Percentiles rank a stretch among this genome's conserved stretches.
These are phyloP conservation scores for Labeo calbasu DNA, from an alignment of 2,797 vertebrate species.

Conservation along the genomic window DNA sequence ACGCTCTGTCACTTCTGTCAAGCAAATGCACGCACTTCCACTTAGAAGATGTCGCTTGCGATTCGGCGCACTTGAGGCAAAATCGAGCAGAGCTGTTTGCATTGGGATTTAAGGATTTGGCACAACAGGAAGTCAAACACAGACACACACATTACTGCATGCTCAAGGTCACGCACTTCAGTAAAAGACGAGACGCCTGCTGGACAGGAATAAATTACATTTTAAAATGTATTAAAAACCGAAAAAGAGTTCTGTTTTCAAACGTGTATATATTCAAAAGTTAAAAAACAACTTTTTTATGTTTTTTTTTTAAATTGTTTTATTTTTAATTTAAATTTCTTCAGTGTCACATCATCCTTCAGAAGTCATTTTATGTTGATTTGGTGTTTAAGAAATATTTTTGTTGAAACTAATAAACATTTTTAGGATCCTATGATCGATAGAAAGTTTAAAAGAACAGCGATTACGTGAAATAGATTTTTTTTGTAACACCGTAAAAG, in stretches of 20 bases:
- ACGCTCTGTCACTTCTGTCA: slow-evolving; percentile 36
- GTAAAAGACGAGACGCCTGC: not conserved
- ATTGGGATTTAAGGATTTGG: slow-evolving; percentile 43
- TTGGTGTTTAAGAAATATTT: not conserved
- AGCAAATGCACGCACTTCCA: slow-evolving; percentile 25
- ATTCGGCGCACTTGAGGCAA: slow-evolving; percentile 34
- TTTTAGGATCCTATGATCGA: not conserved
- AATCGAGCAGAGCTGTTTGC: slow-evolving; percentile 41
- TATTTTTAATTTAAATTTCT: not conserved
- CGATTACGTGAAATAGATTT: not conserved
- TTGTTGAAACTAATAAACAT: not conserved
- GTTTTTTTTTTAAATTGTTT: not conserved
- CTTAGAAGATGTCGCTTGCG: slow-evolving; percentile 22
- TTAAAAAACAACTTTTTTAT: not conserved
- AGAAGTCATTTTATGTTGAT: not conserved
- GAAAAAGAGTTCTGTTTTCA: not conserved
- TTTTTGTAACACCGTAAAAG: not conserved
- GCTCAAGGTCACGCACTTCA: slow-evolving; percentile 13
- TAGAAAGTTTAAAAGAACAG: not conserved
- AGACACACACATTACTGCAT: slow-evolving; percentile 3
- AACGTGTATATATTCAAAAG: not conserved
- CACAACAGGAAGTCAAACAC: slow-evolving; percentile 37
- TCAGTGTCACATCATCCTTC: not conserved
- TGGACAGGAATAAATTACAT: not conserved
- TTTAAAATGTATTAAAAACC: not conserved